Evolutionary conservation across 1,140 invertebrate species (phyloP).

Genomic region (Caenorhabditis elegans): DNA sequence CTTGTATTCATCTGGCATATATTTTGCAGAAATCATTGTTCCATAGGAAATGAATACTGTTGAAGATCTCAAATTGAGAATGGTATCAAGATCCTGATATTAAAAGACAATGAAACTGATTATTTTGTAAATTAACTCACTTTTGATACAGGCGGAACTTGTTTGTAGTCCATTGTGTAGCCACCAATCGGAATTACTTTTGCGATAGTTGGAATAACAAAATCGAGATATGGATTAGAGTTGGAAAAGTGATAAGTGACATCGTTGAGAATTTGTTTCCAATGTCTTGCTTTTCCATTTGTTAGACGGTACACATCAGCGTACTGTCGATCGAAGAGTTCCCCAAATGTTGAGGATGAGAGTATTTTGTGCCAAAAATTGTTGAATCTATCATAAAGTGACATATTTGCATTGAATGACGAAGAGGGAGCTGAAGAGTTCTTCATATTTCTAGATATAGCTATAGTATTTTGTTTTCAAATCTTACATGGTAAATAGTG

Average conservation of each 20-base stretch:
- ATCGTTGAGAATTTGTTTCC: background rate
- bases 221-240: background rate
- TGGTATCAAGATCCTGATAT: background rate
- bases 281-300: background rate
- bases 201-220: background rate
- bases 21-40: background rate
- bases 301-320: background rate
- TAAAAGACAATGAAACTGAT: background rate
- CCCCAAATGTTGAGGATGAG: background rate
- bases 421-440: constrained; percentile 5
- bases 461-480: background rate
- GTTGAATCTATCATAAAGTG: background rate
- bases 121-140: background rate
- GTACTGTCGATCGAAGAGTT: constrained; percentile 11
- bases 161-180: background rate
- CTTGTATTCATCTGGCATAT: background rate
- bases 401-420: background rate
- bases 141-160: background rate
- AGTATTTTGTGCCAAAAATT: background rate
- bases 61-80: background rate
- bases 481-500: constrained; percentile 5
- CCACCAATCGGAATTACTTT: background rate
- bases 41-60: constrained; percentile 1
- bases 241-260: constrained; percentile 14
- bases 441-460: background rate